Evolutionary conservation across 2,888 invertebrate genomes (phyloP).

Genomic region (Disparrhopalites patrizii): DNA sequence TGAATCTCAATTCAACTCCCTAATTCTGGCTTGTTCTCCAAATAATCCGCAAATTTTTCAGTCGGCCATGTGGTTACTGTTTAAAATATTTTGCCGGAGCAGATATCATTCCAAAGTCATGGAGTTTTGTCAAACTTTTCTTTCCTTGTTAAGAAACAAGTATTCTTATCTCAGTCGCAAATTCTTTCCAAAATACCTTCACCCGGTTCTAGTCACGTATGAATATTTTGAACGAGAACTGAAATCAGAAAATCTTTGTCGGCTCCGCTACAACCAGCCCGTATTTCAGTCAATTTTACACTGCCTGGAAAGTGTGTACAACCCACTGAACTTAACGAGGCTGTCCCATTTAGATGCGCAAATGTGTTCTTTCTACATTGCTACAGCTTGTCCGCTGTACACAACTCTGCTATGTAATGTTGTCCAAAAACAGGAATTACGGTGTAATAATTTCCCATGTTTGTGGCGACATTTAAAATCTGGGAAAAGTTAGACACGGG

Average conservation of each 20-base stretch:
- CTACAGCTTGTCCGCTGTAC: not conserved
- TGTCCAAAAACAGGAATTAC: not conserved
- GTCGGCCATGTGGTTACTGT: not conserved
- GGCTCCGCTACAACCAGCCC: no score
- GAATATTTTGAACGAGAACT: not conserved
- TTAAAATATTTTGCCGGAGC: not conserved
- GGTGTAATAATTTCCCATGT: not conserved
- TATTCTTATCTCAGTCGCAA: not conserved
- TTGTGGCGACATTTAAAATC: not conserved
- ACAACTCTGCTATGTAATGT: not conserved
- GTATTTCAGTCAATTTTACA: no score
- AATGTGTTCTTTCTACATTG: not conserved
- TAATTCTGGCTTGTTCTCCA: not conserved
- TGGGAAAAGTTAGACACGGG: no score
- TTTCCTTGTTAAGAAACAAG: not conserved
- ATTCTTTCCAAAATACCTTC: not conserved
- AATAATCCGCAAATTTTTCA: not conserved
- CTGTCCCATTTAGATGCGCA: not conserved
- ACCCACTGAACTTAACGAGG: not conserved
- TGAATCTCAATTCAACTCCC: not conserved
- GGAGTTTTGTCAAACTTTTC: not conserved
- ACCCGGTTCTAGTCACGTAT: not conserved
- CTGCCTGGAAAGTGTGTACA: not conserved
- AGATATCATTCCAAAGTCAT: not conserved
- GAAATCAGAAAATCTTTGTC: not conserved